Evolutionary conservation across 2,888 invertebrate species (phyloP).

Genomic region (Isotomurus palustris): DNA sequence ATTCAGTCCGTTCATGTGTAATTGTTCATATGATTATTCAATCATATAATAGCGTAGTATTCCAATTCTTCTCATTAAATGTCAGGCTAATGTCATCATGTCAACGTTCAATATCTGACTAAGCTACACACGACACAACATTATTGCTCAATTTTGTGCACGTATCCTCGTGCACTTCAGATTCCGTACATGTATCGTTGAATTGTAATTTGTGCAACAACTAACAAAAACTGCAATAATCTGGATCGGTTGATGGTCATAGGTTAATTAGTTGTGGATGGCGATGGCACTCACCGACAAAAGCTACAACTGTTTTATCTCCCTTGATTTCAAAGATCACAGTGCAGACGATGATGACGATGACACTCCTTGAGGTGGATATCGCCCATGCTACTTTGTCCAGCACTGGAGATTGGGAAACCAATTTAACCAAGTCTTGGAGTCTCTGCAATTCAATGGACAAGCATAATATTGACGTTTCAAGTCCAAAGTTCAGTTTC

Average conservation of each 20-base stretch:
- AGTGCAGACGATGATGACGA: conserved; percentile 67
- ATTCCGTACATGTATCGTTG: too few species aligned
- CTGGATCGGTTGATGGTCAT: too few species aligned
- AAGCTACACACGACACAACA: too few species aligned
- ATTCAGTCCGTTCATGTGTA: conserved; percentile 49
- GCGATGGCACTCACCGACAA: conserved; percentile 35
- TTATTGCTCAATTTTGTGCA: too few species aligned
- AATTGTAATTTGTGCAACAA: too few species aligned
- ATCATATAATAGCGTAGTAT: not conserved
- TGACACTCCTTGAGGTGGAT: conserved; percentile 69
- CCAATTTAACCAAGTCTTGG: conserved; percentile 25
- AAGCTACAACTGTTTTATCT: conserved; percentile 15
- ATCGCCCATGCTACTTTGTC: conserved; percentile 65
- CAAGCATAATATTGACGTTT: too few species aligned
- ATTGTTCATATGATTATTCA: not conserved
- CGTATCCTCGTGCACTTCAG: too few species aligned
- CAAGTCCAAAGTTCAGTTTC: too few species aligned
- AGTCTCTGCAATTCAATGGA: conserved; percentile 27
- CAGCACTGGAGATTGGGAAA: conserved; percentile 46
- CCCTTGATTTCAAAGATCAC: conserved; percentile 51
- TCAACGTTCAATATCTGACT: too few species aligned
- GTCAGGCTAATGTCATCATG: not conserved
- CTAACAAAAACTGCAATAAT: too few species aligned
- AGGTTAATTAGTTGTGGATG: too few species aligned
- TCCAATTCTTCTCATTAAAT: not conserved